Percentiles rank a stretch among this genome's conserved stretches.
Evolutionary conservation across 2,888 invertebrate genomes (phyloP).

Genomic region (Serrognathus titanus): DNA sequence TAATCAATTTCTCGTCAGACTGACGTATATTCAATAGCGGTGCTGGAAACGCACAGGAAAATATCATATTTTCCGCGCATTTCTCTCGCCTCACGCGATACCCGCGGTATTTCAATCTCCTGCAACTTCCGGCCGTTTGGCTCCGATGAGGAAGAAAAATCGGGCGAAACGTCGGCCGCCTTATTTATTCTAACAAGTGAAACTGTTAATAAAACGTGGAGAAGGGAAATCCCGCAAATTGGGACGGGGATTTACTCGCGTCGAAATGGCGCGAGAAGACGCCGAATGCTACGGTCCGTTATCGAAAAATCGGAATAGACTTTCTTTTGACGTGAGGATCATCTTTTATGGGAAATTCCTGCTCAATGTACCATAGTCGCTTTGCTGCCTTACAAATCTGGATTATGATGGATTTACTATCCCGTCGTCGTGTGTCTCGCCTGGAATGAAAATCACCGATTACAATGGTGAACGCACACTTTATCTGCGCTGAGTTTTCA

Average conservation of each 20-base stretch:
- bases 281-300: slow-evolving; percentile 1
- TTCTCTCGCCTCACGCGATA: too few species aligned
- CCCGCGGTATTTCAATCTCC: too few species aligned
- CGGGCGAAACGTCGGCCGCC: too few species aligned
- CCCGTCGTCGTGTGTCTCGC: slow-evolving; percentile 9
- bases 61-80: too few species aligned
- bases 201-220: too few species aligned
- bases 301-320: slow-evolving; percentile 17
- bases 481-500: slow-evolving; percentile 7
- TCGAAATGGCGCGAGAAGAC: too few species aligned
- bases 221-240: too few species aligned
- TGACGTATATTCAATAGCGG: background rate
- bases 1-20: background rate
- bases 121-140: too few species aligned
- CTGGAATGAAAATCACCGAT: slow-evolving; percentile 10
- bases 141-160: too few species aligned
- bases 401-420: slow-evolving; percentile 24
- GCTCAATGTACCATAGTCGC: slow-evolving; percentile 27
- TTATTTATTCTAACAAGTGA: too few species aligned
- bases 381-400: slow-evolving; percentile 27
- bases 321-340: slow-evolving; percentile 25
- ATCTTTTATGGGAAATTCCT: slow-evolving; percentile 29
- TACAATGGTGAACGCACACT: slow-evolving; percentile 7
- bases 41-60: background rate
- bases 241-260: too few species aligned